Conservation (phyloP, 2,797 vertebrate species). For the Catamblyrhynchus diadema region DNA sequence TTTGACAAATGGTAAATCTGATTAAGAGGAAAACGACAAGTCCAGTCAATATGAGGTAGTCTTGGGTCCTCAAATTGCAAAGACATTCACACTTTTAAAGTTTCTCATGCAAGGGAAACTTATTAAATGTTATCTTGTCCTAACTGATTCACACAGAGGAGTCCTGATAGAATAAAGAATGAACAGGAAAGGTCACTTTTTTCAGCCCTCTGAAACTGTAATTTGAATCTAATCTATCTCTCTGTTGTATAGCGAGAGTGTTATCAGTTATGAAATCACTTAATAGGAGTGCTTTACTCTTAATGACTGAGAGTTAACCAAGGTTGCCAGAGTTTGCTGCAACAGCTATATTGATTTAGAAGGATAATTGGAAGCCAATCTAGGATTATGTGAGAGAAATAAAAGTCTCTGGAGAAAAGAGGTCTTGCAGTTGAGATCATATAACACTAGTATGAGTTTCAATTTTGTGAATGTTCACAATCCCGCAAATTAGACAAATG, state of each 20-base stretch:
- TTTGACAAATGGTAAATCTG: background rate
- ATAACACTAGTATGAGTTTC: background rate
- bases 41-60: background rate
- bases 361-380: background rate
- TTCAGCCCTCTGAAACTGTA: background rate
- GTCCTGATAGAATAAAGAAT: background rate
- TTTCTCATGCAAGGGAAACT: background rate
- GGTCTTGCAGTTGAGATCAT: background rate
- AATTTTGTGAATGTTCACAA: background rate
- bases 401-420: background rate
- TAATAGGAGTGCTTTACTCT: background rate
- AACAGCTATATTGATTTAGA: slow-evolving; percentile 9
- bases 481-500: background rate
- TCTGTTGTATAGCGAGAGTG: background rate
- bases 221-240: background rate
- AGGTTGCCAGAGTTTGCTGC: background rate
- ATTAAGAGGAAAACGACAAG: background rate
- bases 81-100: background rate
- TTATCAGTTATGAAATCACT: slow-evolving; percentile 23
- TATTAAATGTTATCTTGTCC: background rate
- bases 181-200: background rate
- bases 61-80: background rate
- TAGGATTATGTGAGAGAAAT: background rate
- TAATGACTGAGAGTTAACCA: slow-evolving; percentile 17
- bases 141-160: background rate